Base-by-base conservation (phyloP, 2,888 invertebrate species). In the Willowsia nigromaculata region DNA sequence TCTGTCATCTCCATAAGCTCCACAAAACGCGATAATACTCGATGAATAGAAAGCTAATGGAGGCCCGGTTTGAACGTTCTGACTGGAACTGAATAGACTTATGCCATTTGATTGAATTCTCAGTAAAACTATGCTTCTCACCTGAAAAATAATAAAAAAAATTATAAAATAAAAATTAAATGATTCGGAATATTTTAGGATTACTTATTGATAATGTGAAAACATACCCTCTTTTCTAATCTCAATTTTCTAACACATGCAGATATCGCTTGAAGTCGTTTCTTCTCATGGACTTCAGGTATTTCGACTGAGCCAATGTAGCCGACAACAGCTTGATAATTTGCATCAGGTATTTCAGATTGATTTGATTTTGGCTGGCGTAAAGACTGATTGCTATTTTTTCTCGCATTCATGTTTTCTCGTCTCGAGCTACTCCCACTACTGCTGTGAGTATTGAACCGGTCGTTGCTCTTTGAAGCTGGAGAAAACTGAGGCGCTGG, bases 261-360 rank as follows among this genome's bases (percentile, higher is more conserved):
- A 84, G 90, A 92, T 96, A 15, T 96, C 96, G 56, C 96, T 96
- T 68, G 96, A 96, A 92, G 90, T 47, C 81, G 96, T 95, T 62
- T 97, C 95, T 92, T 97, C 96, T 93, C 96, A 96, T 91, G 92
- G 80, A 94, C 94, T 87, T 94, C 94, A 0, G 99, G 98, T 95
- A 99, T 98, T 94, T 99, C 99, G 91, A 99, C 98, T 0, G 99
- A 98, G 27, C 99, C 99, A 74, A 99, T 95, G 94, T 99, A 99
- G 0, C 98, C 98, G 0, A 99, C 98, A 1, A 99, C 96, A 0
- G 97, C 97, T 92, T 97, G 96, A 93, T 93, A 94, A 43, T 92
- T 89, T 15, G 85, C 65, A 9, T 84, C 84, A 15, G 89, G 59
- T 13, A 81, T n/a, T 50, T 81, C 81, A 3, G 76, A 6, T 33